Conservation (phyloP, 2,888 invertebrate genomes). For the Caenorhabditis japonica region DNA sequence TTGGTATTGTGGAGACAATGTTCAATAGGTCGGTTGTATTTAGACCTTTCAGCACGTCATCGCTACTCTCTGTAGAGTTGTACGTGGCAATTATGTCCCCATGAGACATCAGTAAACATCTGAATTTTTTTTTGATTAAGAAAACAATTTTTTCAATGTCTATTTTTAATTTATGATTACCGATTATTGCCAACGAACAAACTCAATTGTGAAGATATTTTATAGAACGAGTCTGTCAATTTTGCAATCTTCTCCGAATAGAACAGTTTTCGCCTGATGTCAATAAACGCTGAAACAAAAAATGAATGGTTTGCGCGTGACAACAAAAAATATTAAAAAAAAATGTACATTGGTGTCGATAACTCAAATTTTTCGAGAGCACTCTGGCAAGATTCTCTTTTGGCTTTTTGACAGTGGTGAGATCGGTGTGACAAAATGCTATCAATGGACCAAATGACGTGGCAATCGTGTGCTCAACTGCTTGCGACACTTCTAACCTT, state of each 20-base stretch:
- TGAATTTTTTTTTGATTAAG: no score
- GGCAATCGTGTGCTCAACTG: slow-evolving; percentile 36
- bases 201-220: slow-evolving; percentile 39
- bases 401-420: slow-evolving; percentile 38
- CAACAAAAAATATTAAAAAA: slow-evolving; percentile 28
- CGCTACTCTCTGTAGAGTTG: slow-evolving; percentile 33
- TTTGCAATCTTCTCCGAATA: slow-evolving; percentile 36
- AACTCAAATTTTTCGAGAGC: background rate
- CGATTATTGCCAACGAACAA: slow-evolving; percentile 44
- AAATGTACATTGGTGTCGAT: slow-evolving; percentile 16
- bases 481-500: slow-evolving; percentile 28
- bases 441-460: slow-evolving; percentile 48
- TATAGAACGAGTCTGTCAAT: slow-evolving; percentile 26
- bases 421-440: slow-evolving; percentile 45
- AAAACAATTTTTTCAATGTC: background rate
- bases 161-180: background rate
- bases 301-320: slow-evolving; percentile 18
- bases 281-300: slow-evolving; percentile 24
- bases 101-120: slow-evolving; percentile 32
- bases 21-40: slow-evolving; percentile 37
- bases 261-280: slow-evolving; percentile 37
- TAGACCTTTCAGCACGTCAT: slow-evolving; percentile 31
- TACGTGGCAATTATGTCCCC: slow-evolving; percentile 45
- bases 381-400: slow-evolving; percentile 34
- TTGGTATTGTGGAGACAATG: slow-evolving; percentile 18